Percentiles rank a stretch among this genome's conserved stretches.
These are phyloP conservation scores for Lasioglossum marginatum DNA, from an alignment of 2,888 invertebrate species.

Conservation along the genomic window DNA sequence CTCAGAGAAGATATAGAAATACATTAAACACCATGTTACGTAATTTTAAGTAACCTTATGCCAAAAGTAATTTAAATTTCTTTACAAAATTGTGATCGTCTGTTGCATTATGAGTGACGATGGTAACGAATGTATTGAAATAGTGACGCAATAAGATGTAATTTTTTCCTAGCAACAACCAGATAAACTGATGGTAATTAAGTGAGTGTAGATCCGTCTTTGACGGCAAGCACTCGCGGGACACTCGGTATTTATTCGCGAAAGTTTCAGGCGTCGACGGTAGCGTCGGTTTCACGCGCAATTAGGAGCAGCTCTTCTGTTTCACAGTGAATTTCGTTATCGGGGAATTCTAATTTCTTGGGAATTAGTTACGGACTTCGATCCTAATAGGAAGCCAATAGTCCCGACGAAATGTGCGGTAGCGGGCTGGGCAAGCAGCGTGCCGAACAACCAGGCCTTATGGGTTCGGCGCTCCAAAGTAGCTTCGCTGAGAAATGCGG, in stretches of 20 bases:
- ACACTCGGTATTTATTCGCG: not conserved
- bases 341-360: constrained; percentile 58
- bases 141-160: not conserved
- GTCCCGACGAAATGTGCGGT: constrained; percentile 66
- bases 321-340: constrained; percentile 25
- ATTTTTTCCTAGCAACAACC: not conserved
- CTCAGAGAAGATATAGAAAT: too few species aligned
- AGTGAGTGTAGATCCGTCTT: not conserved
- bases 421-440: constrained; percentile 19
- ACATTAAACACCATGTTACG: too few species aligned
- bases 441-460: constrained; percentile 37
- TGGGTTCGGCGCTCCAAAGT: constrained; percentile 54
- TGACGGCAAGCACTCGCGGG: not conserved
- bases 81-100: not conserved
- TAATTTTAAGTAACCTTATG: too few species aligned
- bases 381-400: constrained; percentile 73
- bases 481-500: constrained; percentile 70
- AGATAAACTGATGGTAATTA: not conserved
- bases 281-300: constrained; percentile 24
- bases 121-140: too few species aligned
- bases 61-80: not conserved
- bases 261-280: not conserved
- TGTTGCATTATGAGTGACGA: too few species aligned
- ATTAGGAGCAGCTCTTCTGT: constrained; percentile 26
- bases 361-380: constrained; percentile 56